Conservation (phyloP, 2,113 vertebrate species). For the Ptilorrhoa leucosticta region DNA sequence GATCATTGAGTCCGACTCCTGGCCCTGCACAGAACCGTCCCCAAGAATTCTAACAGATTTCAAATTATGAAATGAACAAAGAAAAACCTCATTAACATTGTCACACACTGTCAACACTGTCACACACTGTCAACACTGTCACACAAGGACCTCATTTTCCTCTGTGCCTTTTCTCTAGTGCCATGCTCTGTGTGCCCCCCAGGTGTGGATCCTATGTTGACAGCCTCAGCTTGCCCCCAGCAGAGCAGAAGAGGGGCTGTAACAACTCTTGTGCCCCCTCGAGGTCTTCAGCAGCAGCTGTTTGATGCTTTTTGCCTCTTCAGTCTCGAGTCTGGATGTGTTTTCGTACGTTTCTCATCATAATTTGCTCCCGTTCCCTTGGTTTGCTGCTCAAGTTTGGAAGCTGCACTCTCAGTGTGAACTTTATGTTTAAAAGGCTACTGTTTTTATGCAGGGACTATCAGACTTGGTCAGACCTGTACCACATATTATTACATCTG, state of each 20-base stretch:
- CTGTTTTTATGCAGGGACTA: background rate
- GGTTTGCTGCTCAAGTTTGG: background rate
- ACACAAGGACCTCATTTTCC: background rate
- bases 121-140: background rate
- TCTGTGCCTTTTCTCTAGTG: background rate
- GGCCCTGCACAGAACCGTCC: background rate
- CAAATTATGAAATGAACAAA: background rate
- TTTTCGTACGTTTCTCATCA: background rate
- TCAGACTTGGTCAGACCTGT: background rate
- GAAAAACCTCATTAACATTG: background rate
- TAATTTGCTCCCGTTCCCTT: background rate
- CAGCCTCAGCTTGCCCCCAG: background rate
- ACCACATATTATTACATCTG: background rate
- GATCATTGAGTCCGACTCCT: background rate
- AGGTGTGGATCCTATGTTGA: background rate
- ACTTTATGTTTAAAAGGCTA: background rate
- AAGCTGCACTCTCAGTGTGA: background rate
- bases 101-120: background rate
- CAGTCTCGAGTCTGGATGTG: accelerated
- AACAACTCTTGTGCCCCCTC: background rate
- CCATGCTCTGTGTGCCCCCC: accelerated
- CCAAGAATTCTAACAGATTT: background rate
- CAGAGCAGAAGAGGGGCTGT: background rate
- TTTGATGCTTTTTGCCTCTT: background rate
- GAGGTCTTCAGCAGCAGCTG: background rate